Evolutionary conservation across 2,113 vertebrate genomes (phyloP).

Genomic region (Mirza zaza): DNA sequence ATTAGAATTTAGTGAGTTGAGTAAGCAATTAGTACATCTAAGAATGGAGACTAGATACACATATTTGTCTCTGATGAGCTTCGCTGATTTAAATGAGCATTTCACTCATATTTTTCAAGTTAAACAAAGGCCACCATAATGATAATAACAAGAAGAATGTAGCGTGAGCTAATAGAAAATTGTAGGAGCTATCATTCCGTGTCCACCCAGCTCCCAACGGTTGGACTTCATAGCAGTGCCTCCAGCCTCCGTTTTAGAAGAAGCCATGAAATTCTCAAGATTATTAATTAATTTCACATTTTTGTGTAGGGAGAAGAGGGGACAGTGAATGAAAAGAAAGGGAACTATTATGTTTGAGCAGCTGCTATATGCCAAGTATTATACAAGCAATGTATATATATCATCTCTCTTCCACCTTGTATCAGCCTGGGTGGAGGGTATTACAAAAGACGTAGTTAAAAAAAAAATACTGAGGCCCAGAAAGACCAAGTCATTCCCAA

Average conservation of each 20-base stretch:
- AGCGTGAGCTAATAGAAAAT: not conserved
- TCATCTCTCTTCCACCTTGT: no score
- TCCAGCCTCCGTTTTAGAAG: not conserved
- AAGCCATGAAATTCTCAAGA: not conserved
- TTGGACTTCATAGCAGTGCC: not conserved
- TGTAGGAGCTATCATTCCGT: not conserved
- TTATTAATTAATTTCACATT: not conserved
- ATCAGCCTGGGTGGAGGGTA: not conserved
- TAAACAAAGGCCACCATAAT: constrained; percentile 49
- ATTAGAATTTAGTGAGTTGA: constrained; percentile 79
- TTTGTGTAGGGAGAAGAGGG: not conserved
- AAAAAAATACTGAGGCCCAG: not conserved
- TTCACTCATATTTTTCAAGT: constrained; percentile 44
- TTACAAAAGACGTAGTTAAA: accelerated
- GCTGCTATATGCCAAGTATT: not conserved
- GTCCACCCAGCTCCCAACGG: not conserved
- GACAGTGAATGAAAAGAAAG: not conserved
- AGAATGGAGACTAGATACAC: constrained; percentile 54
- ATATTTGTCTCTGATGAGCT: constrained; percentile 54
- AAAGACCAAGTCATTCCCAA: not conserved
- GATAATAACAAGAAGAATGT: not conserved
- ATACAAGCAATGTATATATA: accelerated
- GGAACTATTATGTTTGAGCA: not conserved
- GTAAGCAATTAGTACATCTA: constrained; percentile 74
- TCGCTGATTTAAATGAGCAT: constrained; percentile 55